Base-by-base conservation (phyloP, 2,113 vertebrate species). In the Pipa parva region DNA sequence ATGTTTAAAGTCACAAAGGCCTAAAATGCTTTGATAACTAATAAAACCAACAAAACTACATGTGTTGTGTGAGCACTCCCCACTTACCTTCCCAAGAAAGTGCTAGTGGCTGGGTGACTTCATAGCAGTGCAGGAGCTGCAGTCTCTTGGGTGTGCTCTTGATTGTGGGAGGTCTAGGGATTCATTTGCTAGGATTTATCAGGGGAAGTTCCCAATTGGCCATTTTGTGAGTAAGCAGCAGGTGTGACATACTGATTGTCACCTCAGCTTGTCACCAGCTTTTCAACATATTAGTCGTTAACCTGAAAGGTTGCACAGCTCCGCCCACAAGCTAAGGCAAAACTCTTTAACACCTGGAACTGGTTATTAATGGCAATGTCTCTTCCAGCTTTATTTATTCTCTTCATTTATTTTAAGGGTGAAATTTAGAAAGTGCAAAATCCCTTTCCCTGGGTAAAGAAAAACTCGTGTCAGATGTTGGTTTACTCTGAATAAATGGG, bases 211-310 rank as follows among this genome's bases (percentile, higher is more conserved):
- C n/a, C 31, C 18, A 58, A 58, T 70, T 70, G 66, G 36, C 26
- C 8, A 54, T 49, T 22, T 29, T 59, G 64, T 68, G 64, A 24
- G 29, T 18, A 29, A 63, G 33, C 37, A n/a, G 2, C 13, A 37
- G 15, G 31, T 52, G 61, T 63, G 61, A 52, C 61, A 63, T 24
- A 49, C 15, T 63, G 31, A 63, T 63, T 70, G 66, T 70, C 66
- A 45, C 66, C 58, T 52, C 58, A 29, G 37, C 66, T 61, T 70
- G 66, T 70, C 66, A 51, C 66, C 48, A n/a, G 22, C 15, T 45
- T 25, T 45, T 51, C 51, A 48, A n/a, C 18, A 50, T 22, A 59
- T 59, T 59, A 59, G 20, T 56, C 64, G 37, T 22, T 60, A 60
- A 42, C 27, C 28, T 50, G 36, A n/a, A n/a, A n/a, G n/a, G n/a